Percentiles rank a stretch among this genome's conserved stretches.
phyloP scores from a whole-genome alignment of 2,888 invertebrate genomes.

The Meteorus colon region DNA sequence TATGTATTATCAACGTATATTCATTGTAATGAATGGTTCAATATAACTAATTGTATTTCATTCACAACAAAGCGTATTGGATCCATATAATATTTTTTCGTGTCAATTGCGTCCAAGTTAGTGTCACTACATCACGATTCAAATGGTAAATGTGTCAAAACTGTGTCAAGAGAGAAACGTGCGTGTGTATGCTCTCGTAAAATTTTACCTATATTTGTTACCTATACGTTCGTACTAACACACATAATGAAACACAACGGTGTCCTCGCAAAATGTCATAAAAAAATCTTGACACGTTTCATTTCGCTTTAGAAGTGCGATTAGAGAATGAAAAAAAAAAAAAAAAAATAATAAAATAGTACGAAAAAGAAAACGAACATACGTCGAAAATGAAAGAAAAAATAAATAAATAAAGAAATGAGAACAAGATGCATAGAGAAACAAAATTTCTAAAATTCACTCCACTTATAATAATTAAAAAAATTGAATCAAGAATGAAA shows the following conservation, averaged over 20 bases:
- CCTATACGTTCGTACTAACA: no score
- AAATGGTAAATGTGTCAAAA: constrained; percentile 18
- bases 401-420: not conserved
- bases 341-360: not conserved
- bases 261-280: constrained; percentile 26
- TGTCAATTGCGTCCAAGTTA: not conserved
- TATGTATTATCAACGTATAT: no score
- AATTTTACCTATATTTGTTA: not conserved
- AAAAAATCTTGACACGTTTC: constrained; percentile 29
- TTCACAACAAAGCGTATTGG: not conserved
- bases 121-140: constrained; percentile 2
- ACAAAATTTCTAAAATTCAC: not conserved
- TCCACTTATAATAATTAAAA: not conserved
- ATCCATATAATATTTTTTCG: not conserved
- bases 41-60: no score
- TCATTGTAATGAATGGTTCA: no score
- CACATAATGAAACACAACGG: constrained; percentile 1
- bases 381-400: not conserved
- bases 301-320: constrained; percentile 21
- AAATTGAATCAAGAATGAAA: not conserved
- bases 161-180: constrained; percentile 28
- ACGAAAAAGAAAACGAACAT: constrained; percentile 1
- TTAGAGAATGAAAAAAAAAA: constrained; percentile 14
- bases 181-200: not conserved
- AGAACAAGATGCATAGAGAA: no score